Percentiles rank a stretch among this genome's conserved stretches.
phyloP scores from a whole-genome alignment of 2,797 vertebrate species.

The Lepus townsendii region DNA sequence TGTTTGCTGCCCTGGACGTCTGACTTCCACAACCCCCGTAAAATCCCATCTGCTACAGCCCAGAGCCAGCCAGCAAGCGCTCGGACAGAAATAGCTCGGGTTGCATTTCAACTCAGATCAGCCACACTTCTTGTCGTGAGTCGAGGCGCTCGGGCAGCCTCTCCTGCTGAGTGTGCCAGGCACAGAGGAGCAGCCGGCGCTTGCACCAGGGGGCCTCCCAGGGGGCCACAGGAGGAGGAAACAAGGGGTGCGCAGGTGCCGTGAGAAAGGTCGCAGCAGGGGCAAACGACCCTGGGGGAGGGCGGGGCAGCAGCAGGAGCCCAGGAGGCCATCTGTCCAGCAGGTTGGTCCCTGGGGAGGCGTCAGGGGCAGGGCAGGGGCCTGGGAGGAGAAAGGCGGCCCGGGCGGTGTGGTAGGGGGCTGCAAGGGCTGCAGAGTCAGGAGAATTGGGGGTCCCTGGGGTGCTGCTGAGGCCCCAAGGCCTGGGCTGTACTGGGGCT shows the following conservation, averaged over 20 bases:
- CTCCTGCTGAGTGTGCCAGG: no score
- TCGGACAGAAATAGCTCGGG: background rate
- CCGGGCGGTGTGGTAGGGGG: background rate
- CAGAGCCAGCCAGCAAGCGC: background rate
- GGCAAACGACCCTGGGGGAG: background rate
- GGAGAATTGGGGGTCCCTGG: background rate
- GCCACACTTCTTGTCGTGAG: background rate
- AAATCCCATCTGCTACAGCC: slow-evolving; percentile 16
- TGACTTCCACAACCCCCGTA: slow-evolving; percentile 55
- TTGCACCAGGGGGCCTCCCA: background rate
- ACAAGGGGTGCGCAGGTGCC: no score
- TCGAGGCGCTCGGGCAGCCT: background rate
- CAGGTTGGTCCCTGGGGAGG: background rate
- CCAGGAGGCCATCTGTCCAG: background rate
- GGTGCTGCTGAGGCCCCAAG: background rate
- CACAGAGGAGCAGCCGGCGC: no score
- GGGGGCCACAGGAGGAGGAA: no score
- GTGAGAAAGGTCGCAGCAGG: background rate
- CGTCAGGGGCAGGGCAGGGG: background rate
- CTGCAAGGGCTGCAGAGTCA: background rate
- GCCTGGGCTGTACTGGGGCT: background rate
- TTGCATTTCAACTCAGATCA: background rate
- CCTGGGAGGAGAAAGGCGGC: background rate
- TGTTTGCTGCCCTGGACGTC: slow-evolving; percentile 19
- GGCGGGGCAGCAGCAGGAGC: background rate